phyloP scores from a whole-genome alignment of 2,888 invertebrate species.

The Volucella inflata region DNA sequence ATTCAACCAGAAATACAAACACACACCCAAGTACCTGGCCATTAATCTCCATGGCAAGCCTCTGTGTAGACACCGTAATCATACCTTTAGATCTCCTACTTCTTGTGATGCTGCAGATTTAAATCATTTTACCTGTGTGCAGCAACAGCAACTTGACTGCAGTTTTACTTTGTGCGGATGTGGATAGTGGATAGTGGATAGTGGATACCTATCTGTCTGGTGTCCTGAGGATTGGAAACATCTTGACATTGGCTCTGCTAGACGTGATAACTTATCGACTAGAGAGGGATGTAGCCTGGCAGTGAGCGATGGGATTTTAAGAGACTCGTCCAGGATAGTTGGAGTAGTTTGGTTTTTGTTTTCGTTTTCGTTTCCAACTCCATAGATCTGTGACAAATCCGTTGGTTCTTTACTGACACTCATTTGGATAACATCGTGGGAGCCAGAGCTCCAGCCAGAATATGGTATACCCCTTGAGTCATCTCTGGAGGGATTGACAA shows the following conservation, averaged over 20 bases:
- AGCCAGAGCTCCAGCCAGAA: conserved; percentile 51
- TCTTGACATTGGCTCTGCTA: conserved; percentile 62
- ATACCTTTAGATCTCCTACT: conserved; percentile 61
- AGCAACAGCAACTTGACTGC: conserved; percentile 23
- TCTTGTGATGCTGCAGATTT: conserved; percentile 54
- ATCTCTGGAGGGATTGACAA: conserved; percentile 44
- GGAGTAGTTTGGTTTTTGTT: neutral
- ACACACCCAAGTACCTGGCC: conserved; percentile 39
- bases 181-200: too few relatives aligned
- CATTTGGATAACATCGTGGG: conserved; percentile 57
- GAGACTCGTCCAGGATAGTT: conserved; percentile 41
- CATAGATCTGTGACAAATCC: conserved; percentile 54
- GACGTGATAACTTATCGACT: conserved; percentile 68
- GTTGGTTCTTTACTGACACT: conserved; percentile 8
- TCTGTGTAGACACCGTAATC: conserved; percentile 61
- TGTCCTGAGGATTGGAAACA: conserved; percentile 68
- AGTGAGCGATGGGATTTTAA: conserved; percentile 68
- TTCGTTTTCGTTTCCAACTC: neutral
- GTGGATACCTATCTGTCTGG: conserved; percentile 43
- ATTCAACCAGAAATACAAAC: conserved; percentile 45
- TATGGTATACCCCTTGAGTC: conserved; percentile 42
- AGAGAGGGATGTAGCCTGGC: conserved; percentile 25
- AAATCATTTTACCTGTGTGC: conserved; percentile 70
- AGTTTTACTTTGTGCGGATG: conserved; percentile 25
- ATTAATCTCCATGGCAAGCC: conserved; percentile 64